phyloP scores from a whole-genome alignment of 1,140 invertebrate genomes.

The Lepidostoma basale region DNA sequence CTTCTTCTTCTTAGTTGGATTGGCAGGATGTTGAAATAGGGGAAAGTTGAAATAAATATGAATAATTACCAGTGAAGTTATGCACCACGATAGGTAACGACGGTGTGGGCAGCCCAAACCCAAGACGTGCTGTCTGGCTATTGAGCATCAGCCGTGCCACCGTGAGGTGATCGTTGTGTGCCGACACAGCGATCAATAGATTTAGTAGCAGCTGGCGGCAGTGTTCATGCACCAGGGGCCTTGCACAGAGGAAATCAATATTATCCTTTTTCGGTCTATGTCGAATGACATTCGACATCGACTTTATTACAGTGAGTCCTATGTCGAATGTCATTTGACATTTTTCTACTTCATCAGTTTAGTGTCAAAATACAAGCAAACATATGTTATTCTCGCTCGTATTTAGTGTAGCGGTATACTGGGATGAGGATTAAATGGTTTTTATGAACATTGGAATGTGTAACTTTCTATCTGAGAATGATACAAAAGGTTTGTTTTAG shows the following conservation, averaged over 20 bases:
- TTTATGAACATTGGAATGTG: no score
- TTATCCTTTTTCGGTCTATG: no score
- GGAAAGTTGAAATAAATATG: not conserved
- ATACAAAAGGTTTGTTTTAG: no score
- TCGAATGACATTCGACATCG: no score
- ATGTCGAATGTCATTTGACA: no score
- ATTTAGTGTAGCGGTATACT: no score
- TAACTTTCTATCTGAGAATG: no score
- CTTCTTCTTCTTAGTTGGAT: not conserved
- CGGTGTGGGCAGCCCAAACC: constrained; percentile 73
- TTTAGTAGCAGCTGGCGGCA: constrained; percentile 94
- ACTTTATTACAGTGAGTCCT: no score
- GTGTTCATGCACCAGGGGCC: constrained; percentile 90
- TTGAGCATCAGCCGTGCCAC: constrained; percentile 86
- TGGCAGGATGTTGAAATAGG: not conserved
- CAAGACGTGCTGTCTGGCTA: constrained; percentile 78
- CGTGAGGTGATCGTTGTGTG: constrained; percentile 88
- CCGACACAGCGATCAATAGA: constrained; percentile 85
- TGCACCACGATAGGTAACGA: constrained; percentile 71
- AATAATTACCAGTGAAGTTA: constrained; percentile 74
- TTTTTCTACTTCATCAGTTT: no score
- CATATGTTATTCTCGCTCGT: no score
- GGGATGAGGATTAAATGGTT: no score
- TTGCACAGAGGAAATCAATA: constrained; percentile 8
- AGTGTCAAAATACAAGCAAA: no score